Base-by-base conservation (phyloP, 2,113 vertebrate genomes). In the Picathartes gymnocephalus region DNA sequence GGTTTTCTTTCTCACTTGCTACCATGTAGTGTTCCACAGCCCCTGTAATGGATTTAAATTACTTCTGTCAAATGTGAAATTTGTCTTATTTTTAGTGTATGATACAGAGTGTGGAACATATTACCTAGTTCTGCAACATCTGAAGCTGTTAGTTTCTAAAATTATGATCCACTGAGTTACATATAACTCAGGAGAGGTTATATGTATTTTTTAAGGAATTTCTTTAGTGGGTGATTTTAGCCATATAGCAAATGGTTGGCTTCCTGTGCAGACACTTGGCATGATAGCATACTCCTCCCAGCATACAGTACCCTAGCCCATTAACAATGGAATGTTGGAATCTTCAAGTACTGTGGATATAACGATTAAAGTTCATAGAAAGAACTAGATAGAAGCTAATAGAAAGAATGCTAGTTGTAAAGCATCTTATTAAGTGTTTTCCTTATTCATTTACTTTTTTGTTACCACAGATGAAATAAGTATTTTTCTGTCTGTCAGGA, bases 71-170 rank as follows among this genome's bases (percentile, higher is more conserved):
- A 47, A 79, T 15, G 33, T 47, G 15, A 80, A 71, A 90, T 71
- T 72, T 58, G 17, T n/a, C 13, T n/a, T 56, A 48, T 81, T 92
- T 89, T 65, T 88, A 80, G 7, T 77, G 39, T 47, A 37, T 79
- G 70, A 51, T 87, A 51, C 35, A 16, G 27, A 73, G 16, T 40
- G 47, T 81, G 95, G 47, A 89, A 51, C 50, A 21, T 13, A 4
- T 86, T 95, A 90, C 87, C 53, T 86, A 92, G 82, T 91, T 94
- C 91, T 70, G 24, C 94, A 96, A 85, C 40, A 84, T 95, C 56
- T 88, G 91, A 96, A 95, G 74, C 54, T 64, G 51, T 96, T 95
- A 47, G 56, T 89, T 80, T 95, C 89, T 96, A 92, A 85, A 96
- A 93, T 85, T 53, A 24, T 12, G 19, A 88, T 86, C 85, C 81